phyloP scores from a whole-genome alignment of 2,113 vertebrate species.

The Saccopteryx leptura region DNA sequence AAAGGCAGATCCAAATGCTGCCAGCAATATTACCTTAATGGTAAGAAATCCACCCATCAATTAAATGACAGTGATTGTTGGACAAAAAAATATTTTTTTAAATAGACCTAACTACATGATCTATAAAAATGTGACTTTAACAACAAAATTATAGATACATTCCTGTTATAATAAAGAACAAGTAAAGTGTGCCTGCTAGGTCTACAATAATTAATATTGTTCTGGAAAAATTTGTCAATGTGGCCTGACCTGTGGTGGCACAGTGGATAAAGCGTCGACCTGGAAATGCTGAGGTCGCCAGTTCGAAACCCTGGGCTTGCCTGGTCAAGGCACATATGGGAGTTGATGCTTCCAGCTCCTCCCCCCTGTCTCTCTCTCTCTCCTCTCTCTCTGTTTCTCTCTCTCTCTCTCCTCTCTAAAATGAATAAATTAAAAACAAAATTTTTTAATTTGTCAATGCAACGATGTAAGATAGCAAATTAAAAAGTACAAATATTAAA shows the following conservation, averaged over 20 bases:
- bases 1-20: background rate
- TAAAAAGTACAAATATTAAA: slow-evolving; percentile 18
- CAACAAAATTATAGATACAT: slow-evolving; percentile 15
- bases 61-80: background rate
- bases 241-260: too few relatives aligned
- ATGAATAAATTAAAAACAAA: too few relatives aligned
- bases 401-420: too few relatives aligned
- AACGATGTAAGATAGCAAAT: slow-evolving; percentile 11
- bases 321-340: too few relatives aligned
- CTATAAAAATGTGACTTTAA: slow-evolving; percentile 24
- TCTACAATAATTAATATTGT: background rate
- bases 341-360: too few relatives aligned
- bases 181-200: background rate
- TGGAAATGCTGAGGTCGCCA: too few relatives aligned
- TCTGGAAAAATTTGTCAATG: slow-evolving; percentile 34
- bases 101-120: background rate
- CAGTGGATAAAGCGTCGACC: too few relatives aligned
- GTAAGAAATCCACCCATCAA: background rate
- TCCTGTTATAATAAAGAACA: slow-evolving; percentile 16
- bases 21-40: background rate
- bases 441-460: background rate
- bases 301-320: too few relatives aligned
- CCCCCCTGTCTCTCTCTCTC: too few relatives aligned
- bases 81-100: background rate
- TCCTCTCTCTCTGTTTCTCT: too few relatives aligned